phyloP scores from a whole-genome alignment of 2,113 vertebrate species.

The Nesoenas mayeri region DNA sequence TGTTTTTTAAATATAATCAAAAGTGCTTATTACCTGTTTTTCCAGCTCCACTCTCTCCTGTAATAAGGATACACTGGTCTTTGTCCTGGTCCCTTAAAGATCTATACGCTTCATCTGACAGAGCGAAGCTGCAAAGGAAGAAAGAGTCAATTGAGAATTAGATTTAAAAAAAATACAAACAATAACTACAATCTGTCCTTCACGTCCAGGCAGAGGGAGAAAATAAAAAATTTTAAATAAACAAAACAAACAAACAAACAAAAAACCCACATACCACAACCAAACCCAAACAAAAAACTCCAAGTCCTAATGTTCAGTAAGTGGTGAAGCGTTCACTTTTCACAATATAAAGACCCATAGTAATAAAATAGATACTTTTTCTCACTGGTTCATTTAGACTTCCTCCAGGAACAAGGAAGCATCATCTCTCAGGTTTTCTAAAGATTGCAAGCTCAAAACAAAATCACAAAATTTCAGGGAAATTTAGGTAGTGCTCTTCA shows the following conservation, averaged over 20 bases:
- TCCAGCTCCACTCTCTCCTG: constrained; percentile 96
- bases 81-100: constrained; percentile 98
- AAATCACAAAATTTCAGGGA: background rate
- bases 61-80: constrained; percentile 98
- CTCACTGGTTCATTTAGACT: background rate
- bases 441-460: background rate
- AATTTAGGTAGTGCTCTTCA: background rate
- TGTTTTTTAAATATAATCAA: background rate
- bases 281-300: no score
- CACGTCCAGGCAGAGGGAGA: fast-evolving
- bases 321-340: background rate
- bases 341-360: background rate
- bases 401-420: background rate
- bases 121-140: constrained; percentile 86
- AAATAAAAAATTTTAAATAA: background rate
- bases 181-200: background rate
- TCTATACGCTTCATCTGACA: constrained; percentile 96
- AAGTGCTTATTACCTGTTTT: constrained; percentile 88
- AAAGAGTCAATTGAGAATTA: background rate
- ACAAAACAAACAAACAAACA: background rate
- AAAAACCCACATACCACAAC: background rate
- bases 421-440: background rate
- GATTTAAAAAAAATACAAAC: background rate
- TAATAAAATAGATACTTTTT: background rate
- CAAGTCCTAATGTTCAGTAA: background rate